Conservation (phyloP, 2,113 vertebrate species). For the Mola mola region DNA sequence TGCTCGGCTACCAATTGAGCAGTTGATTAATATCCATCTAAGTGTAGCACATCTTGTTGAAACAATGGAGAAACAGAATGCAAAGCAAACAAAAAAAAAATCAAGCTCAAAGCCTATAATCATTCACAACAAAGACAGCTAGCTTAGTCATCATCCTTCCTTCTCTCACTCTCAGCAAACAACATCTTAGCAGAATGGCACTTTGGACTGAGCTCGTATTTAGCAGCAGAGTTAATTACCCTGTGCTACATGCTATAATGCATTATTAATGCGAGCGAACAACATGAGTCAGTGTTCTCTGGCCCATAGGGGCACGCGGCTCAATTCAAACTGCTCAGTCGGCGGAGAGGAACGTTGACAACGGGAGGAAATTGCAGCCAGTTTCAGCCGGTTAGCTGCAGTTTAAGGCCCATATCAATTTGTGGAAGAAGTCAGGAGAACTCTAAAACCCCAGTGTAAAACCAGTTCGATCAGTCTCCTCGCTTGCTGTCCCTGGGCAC, state of each 20-base stretch:
- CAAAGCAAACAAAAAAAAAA: conserved; percentile 22
- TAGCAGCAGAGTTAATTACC: conserved; percentile 69
- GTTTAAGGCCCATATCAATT: conserved; percentile 75
- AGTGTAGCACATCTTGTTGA: conserved; percentile 37
- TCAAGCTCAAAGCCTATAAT: conserved; percentile 50
- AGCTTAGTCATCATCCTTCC: conserved; percentile 49
- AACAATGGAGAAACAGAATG: conserved; percentile 45
- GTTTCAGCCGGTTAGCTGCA: conserved; percentile 68
- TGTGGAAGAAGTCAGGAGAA: conserved; percentile 60
- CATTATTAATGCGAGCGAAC: conserved; percentile 72
- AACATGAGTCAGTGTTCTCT: conserved; percentile 64
- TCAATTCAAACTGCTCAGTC: conserved; percentile 55
- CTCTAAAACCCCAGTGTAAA: conserved; percentile 56
- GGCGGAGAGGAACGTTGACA: conserved; percentile 61
- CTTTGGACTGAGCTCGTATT: conserved; percentile 52
- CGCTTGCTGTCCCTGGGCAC: conserved; percentile 6
- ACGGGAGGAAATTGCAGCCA: conserved; percentile 57
- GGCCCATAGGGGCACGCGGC: conserved; percentile 55
- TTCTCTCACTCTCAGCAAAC: conserved; percentile 40
- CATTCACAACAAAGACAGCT: conserved; percentile 62
- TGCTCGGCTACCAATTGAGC: conserved; percentile 20
- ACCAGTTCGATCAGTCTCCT: conserved; percentile 58
- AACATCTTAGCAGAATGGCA: conserved; percentile 40
- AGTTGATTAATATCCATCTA: conserved; percentile 45
- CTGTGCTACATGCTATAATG: conserved; percentile 65